Evolutionary conservation across 2,888 invertebrate species (phyloP), one percentile per base, ranked within the genome.

Genomic region (Holacanthella duospinosa): DNA sequence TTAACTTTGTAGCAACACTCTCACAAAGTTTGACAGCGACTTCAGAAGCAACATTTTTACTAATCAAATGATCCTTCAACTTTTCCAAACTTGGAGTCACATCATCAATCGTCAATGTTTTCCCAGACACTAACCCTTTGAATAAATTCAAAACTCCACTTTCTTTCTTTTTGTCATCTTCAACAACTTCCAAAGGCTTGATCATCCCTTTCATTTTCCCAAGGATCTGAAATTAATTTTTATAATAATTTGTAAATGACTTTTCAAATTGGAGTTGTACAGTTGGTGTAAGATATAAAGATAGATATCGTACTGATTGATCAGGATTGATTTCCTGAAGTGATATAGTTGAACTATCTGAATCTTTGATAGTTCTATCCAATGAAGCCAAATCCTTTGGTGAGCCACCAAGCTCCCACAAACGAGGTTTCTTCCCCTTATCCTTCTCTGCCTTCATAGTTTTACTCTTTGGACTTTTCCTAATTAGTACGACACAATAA

Each of bases 41-140:
- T 74, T 99, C 97, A 0, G 93, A 79, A 16, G 99, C 99, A 0
- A 99, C 99, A 78, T 99, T 99, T 79, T 99, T 99, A 0, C 85
- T 82, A 73, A 99, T 96, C 62, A 99, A 82, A 77, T 95, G 96
- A 77, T 97, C 96, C 66, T 88, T 88, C 80, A 99, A 82, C 78
- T 95, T 93, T 59, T 95, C 95, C 74, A 99, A 79, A 26, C 86
- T 89, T 0, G 94, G 89, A 59, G 83, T 82, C 83, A 99, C 86
- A 69, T 89, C 87, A 48, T 86, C 86, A 1, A 82, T 80, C 0
- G 87, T 85, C 63, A 99, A 79, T 53, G 88, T 89, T 78, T 96
- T 96, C 1, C 87, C 86, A 0, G 91, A 90, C n/a, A 93, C 92
- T 64, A 93, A 81, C 25, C 88, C 86, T 80, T 79, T 78, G 72